These are phyloP conservation scores for Romanogobio albipinnatus DNA, from an alignment of 2,113 vertebrate species.

Conservation along the genomic window DNA sequence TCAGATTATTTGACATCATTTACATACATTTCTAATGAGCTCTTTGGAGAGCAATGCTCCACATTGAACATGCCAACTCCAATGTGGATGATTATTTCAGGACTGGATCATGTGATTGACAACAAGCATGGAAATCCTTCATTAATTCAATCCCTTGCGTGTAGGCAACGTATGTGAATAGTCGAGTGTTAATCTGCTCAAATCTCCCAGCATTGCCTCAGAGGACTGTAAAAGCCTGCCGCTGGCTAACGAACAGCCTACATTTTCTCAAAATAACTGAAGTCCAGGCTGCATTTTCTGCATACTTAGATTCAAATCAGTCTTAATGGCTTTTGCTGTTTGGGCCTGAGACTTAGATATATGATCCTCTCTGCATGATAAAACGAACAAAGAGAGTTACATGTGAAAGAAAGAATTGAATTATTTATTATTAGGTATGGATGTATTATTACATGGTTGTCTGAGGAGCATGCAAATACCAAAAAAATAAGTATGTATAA, in stretches of 20 bases:
- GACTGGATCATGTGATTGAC: slow-evolving; percentile 66
- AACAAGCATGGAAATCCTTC: slow-evolving; percentile 71
- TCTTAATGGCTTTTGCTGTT: neutral
- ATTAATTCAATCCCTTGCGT: slow-evolving; percentile 80
- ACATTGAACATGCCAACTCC: slow-evolving; percentile 69
- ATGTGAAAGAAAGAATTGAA: neutral
- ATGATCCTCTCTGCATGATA: neutral
- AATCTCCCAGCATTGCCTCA: slow-evolving; percentile 76
- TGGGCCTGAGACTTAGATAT: neutral
- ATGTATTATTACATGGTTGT: neutral
- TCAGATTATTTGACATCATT: neutral
- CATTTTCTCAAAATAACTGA: slow-evolving; percentile 22
- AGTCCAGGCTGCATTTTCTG: neutral
- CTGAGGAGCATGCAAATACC: neutral
- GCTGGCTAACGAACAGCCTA: slow-evolving; percentile 73
- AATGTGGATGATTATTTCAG: slow-evolving; percentile 67
- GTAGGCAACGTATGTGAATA: slow-evolving; percentile 71
- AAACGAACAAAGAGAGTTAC: neutral
- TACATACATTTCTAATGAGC: slow-evolving; percentile 52
- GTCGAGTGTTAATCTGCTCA: slow-evolving; percentile 78
- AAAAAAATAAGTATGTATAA: neutral
- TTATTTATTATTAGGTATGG: neutral
- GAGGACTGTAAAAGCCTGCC: slow-evolving; percentile 74
- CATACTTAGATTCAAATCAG: slow-evolving; percentile 7
- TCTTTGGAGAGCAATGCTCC: slow-evolving; percentile 57